Evolutionary conservation across 2,888 invertebrate species (phyloP).

Genomic region (Blera fallax): DNA sequence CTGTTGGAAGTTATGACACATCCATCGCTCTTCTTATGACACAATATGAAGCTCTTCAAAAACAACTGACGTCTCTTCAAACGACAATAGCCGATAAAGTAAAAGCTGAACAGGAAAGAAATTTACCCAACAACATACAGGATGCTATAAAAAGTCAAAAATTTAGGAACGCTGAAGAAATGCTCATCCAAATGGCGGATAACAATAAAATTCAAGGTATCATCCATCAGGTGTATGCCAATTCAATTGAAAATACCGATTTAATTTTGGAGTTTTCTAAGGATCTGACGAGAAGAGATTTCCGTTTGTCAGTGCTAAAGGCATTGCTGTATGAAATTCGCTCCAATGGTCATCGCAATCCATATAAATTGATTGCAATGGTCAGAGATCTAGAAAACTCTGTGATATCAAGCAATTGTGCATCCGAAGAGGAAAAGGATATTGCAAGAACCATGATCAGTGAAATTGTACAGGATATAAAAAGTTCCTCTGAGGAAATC

Average conservation of each 20-base stretch:
- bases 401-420: neutral
- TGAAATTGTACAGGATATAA: neutral
- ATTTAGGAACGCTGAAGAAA: neutral
- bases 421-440: neutral
- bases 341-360: conserved; percentile 9
- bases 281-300: neutral
- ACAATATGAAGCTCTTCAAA: neutral
- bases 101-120: neutral
- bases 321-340: conserved; percentile 26
- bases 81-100: neutral
- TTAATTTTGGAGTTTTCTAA: conserved; percentile 7
- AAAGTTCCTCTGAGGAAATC: neutral
- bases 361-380: conserved; percentile 7
- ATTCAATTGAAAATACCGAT: neutral
- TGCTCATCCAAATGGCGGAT: neutral
- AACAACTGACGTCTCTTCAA: neutral
- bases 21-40: neutral
- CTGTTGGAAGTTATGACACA: neutral
- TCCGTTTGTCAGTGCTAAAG: neutral
- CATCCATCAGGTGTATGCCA: neutral
- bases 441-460: neutral
- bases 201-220: neutral
- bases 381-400: neutral
- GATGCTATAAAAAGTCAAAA: conserved; percentile 1
- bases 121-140: neutral